These are phyloP conservation scores for Clarias fuscus DNA, from an alignment of 2,797 vertebrate genomes.

Conservation along the genomic window DNA sequence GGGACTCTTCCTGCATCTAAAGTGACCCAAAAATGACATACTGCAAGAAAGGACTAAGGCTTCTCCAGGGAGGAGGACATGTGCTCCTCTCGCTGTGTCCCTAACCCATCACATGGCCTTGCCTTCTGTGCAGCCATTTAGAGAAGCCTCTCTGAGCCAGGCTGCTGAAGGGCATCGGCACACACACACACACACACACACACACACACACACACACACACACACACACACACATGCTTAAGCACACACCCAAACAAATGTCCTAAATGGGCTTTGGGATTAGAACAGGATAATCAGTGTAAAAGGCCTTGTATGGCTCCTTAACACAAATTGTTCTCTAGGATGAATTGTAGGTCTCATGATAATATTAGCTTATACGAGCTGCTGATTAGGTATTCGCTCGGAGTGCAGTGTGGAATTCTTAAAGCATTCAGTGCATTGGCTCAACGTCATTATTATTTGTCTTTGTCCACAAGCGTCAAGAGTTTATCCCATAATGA, in stretches of 20 bases:
- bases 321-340: conserved; percentile 32
- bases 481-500: background rate
- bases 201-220: conserved; percentile 23
- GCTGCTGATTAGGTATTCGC: conserved; percentile 21
- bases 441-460: background rate
- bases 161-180: conserved; percentile 47
- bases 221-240: conserved; percentile 14
- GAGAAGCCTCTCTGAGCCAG: conserved; percentile 38
- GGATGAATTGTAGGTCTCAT: conserved; percentile 12
- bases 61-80: conserved; percentile 50
- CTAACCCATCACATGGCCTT: conserved; percentile 46
- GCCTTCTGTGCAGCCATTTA: conserved; percentile 52
- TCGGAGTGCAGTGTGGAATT: conserved; percentile 7
- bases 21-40: conserved; percentile 59
- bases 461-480: background rate
- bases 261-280: conserved; percentile 44
- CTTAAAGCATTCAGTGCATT: background rate
- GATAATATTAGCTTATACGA: conserved; percentile 5
- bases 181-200: conserved; percentile 31
- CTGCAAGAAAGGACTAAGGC: conserved; percentile 41
- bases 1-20: conserved; percentile 46
- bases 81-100: conserved; percentile 35
- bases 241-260: conserved; percentile 24
- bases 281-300: conserved; percentile 13
- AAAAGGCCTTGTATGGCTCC: conserved; percentile 41